Evolutionary conservation across 2,113 vertebrate species (phyloP).

Genomic region (Carassius gibelio): DNA sequence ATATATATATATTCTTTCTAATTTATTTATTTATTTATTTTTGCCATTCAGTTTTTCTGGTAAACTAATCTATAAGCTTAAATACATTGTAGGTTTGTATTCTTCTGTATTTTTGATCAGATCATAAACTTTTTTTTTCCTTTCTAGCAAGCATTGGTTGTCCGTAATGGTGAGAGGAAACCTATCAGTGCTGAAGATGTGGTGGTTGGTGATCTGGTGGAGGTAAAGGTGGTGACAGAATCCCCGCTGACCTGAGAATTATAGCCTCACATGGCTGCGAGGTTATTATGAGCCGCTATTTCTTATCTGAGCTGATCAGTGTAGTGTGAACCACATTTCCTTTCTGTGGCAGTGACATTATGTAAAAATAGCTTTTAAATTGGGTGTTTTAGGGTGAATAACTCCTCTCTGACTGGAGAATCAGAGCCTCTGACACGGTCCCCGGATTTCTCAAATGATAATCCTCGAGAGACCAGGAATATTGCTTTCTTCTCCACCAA

Average conservation of each 20-base stretch:
- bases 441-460: constrained; percentile 78
- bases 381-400: constrained; percentile 71
- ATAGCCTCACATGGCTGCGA: constrained; percentile 81
- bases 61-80: neutral
- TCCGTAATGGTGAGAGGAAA: constrained; percentile 81
- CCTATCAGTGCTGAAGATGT: constrained; percentile 79
- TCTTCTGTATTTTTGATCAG: neutral
- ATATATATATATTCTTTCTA: too few species aligned
- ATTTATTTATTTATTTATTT: too few species aligned
- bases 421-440: constrained; percentile 81
- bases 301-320: constrained; percentile 1
- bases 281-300: constrained; percentile 52
- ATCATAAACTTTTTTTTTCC: constrained; percentile 11
- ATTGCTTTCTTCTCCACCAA: constrained; percentile 81
- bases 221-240: constrained; percentile 81
- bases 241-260: constrained; percentile 80
- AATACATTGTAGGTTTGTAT: neutral
- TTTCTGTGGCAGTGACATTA: neutral
- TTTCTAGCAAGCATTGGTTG: constrained; percentile 79
- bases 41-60: neutral
- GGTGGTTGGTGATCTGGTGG: constrained; percentile 78
- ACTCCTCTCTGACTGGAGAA: constrained; percentile 79
- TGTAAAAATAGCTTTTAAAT: neutral
- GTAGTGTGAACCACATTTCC: neutral
- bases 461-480: constrained; percentile 78